A percentile compares a stretch with the other conserved stretches of the same genome.
Conservation (phyloP, 2,797 vertebrate genomes). For the Rhynchotus rufescens region DNA sequence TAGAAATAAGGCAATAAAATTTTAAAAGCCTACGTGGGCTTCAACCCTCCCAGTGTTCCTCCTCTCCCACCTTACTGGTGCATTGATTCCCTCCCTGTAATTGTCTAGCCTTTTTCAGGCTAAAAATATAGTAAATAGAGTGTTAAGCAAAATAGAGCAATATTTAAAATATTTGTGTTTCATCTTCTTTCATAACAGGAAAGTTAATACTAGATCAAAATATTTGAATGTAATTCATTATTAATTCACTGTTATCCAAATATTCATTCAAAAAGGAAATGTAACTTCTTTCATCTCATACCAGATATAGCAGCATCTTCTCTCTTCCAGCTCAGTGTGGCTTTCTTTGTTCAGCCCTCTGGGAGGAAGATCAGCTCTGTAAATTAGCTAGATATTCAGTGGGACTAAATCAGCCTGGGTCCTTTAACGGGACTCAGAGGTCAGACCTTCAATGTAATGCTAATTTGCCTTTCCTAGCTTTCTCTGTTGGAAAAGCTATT, state of each 20-base stretch:
- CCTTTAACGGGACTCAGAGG: neutral
- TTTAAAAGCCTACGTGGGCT: neutral
- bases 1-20: neutral
- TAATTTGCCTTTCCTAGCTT: neutral
- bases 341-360: neutral
- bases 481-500: neutral
- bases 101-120: neutral
- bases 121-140: neutral
- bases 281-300: neutral
- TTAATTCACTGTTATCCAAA: neutral
- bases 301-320: neutral
- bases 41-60: neutral
- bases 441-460: neutral
- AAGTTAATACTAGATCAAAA: neutral
- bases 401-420: neutral
- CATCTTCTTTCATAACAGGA: neutral
- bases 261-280: neutral
- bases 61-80: too few relatives aligned
- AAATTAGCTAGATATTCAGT: neutral
- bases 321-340: neutral
- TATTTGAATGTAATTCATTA: neutral
- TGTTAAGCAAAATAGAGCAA: neutral
- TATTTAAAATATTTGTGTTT: neutral
- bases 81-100: neutral
- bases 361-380: neutral